Percentiles rank a stretch among this genome's conserved stretches.
Conservation (phyloP, 1,140 invertebrate genomes). For the Drosophila asahinai region DNA sequence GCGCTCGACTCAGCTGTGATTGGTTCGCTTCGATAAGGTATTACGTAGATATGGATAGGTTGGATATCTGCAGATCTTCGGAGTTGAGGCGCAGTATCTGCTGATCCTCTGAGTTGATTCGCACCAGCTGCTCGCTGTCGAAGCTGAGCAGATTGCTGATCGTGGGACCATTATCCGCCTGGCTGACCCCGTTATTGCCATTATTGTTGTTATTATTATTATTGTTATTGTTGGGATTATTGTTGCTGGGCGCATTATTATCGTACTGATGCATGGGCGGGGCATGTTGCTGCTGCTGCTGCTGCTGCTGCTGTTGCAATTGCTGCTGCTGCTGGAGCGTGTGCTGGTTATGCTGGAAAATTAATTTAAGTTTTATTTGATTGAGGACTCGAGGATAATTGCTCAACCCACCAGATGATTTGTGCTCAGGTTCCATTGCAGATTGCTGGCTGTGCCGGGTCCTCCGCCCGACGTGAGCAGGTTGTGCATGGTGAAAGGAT, state of each 20-base stretch:
- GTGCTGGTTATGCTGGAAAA: conserved; percentile 59
- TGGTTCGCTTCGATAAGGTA: conserved; percentile 26
- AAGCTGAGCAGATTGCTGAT: conserved; percentile 85
- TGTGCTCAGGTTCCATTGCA: conserved; percentile 76
- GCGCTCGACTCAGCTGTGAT: not conserved
- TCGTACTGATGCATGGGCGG: conserved; percentile 62
- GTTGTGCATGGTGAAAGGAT: conserved; percentile 80
- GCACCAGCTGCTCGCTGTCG: conserved; percentile 85
- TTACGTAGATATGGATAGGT: conserved; percentile 83
- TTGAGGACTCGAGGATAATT: not conserved
- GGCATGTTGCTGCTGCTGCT: conserved; percentile 62
- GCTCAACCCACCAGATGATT: conserved; percentile 66
- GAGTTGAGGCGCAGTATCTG: conserved; percentile 85
- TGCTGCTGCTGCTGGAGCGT: conserved; percentile 64
- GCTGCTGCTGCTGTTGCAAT: conserved; percentile 31
- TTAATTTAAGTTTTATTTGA: not conserved
- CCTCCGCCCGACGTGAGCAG: conserved; percentile 63
- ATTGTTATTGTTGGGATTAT: conserved; percentile 45
- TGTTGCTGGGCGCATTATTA: conserved; percentile 49
- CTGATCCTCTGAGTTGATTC: conserved; percentile 85
- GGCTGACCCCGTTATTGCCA: conserved; percentile 40
- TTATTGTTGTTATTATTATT: conserved; percentile 42
- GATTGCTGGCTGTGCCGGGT: conserved; percentile 44
- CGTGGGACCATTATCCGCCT: conserved; percentile 73
- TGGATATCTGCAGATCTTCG: conserved; percentile 84